Evolutionary conservation across 2,888 invertebrate species (phyloP).

Genomic region (Platerodrilus igneus): DNA sequence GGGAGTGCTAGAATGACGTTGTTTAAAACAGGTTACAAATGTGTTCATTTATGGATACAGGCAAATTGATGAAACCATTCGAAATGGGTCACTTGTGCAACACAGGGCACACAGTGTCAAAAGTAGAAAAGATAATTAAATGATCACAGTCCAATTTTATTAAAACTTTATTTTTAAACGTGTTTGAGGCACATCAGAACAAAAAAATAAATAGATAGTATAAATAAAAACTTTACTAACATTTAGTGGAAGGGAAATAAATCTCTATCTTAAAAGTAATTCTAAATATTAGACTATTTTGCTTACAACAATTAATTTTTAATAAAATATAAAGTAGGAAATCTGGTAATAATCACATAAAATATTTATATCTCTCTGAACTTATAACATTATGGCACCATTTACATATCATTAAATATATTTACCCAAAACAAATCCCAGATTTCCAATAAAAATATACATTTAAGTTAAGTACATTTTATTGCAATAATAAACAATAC

Average conservation of each 20-base stretch:
- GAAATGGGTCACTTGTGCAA: too few relatives aligned
- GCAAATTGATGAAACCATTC: too few relatives aligned
- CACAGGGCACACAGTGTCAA: too few relatives aligned
- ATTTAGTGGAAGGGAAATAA: conserved; percentile 15
- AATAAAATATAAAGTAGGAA: conserved; percentile 18
- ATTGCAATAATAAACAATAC: conserved; percentile 13
- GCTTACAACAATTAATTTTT: conserved; percentile 14
- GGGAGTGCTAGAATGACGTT: too few relatives aligned
- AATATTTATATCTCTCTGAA: conserved; percentile 1
- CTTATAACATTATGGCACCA: conserved; percentile 11
- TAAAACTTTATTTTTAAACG: conserved; percentile 33
- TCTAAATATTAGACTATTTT: conserved; percentile 20
- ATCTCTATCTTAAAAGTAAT: conserved; percentile 17
- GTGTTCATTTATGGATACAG: too few relatives aligned
- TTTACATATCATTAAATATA: too few relatives aligned
- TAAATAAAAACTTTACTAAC: conserved; percentile 24
- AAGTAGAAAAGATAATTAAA: too few relatives aligned
- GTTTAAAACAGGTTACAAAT: too few relatives aligned
- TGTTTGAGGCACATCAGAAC: conserved; percentile 36
- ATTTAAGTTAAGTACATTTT: conserved; percentile 20
- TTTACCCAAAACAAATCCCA: conserved; percentile 2
- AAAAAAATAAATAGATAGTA: conserved; percentile 30
- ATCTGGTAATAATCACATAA: conserved; percentile 9
- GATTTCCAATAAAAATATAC: conserved; percentile 14
- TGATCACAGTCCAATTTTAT: too few relatives aligned